Evolutionary conservation across 2,113 vertebrate species (phyloP).

Genomic region (Myrmophylax atrothorax): DNA sequence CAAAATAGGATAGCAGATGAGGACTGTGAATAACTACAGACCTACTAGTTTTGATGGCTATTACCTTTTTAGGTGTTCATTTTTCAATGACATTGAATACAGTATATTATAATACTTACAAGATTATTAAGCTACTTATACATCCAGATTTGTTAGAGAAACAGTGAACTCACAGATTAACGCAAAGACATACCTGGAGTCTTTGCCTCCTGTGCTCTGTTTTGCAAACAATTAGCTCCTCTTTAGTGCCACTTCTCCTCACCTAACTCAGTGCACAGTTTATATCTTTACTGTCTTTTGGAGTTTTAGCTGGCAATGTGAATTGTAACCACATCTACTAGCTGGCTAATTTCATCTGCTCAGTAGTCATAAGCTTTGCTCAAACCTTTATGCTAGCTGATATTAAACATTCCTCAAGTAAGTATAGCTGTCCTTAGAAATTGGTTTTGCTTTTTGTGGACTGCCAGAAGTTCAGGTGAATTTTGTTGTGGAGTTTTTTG

Average conservation of each 20-base stretch:
- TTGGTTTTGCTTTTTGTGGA: not conserved
- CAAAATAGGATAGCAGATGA: not conserved
- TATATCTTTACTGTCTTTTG: not conserved
- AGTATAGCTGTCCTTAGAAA: not conserved
- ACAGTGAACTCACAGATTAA: not conserved
- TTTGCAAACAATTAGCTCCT: not conserved
- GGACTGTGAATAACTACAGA: not conserved
- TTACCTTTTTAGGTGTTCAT: not conserved
- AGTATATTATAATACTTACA: not conserved
- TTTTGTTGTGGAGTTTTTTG: not conserved
- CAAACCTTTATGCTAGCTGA: not conserved
- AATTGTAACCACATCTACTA: not conserved
- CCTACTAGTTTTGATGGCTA: not conserved
- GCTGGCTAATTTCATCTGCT: not conserved
- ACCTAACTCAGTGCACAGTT: not conserved
- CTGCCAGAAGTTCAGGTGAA: not conserved
- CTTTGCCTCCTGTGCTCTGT: not conserved
- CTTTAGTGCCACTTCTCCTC: not conserved
- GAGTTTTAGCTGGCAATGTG: not conserved
- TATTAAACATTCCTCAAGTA: not conserved
- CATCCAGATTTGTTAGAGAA: not conserved
- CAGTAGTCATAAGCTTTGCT: not conserved
- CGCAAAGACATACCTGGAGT: not conserved
- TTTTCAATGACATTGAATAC: not conserved
- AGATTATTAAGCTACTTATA: not conserved